A percentile compares a stretch with the other conserved stretches of the same genome.
These are phyloP conservation scores for Manis javanica DNA, from an alignment of 2,797 vertebrate species.

Conservation along the genomic window DNA sequence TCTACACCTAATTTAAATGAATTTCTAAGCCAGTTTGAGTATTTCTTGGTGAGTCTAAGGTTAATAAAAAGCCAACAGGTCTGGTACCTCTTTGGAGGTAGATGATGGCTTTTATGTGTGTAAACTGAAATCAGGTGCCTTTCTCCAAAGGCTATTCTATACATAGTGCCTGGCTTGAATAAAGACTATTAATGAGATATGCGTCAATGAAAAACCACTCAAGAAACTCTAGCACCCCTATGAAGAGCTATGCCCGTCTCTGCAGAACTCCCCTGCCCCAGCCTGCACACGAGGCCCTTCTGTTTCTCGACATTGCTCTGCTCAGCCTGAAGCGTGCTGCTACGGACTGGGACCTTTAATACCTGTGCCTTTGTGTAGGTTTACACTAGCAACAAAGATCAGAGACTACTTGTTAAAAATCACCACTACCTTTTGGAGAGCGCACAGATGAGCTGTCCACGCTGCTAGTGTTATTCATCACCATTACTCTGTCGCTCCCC, in stretches of 20 bases:
- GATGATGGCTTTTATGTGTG: neutral
- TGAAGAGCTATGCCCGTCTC: neutral
- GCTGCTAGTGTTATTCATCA: neutral
- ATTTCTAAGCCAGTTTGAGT: neutral
- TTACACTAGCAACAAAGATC: neutral
- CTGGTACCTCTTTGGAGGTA: neutral
- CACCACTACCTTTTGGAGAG: neutral
- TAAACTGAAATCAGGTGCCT: neutral
- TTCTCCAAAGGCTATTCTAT: neutral
- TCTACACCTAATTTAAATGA: neutral
- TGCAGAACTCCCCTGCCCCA: neutral
- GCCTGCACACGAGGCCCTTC: neutral
- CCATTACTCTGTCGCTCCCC: neutral
- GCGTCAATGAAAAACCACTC: neutral
- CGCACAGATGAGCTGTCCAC: neutral
- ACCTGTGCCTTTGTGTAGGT: neutral
- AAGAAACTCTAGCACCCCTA: neutral
- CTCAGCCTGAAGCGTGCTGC: neutral
- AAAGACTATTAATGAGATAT: neutral
- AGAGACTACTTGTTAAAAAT: neutral
- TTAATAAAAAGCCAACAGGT: neutral
- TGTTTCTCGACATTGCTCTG: neutral
- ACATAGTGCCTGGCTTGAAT: neutral
- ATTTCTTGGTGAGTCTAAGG: neutral
- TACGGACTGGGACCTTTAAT: neutral